Evolutionary conservation across 2,113 vertebrate species (phyloP).

Genomic region (Neodon shergylaensis): DNA sequence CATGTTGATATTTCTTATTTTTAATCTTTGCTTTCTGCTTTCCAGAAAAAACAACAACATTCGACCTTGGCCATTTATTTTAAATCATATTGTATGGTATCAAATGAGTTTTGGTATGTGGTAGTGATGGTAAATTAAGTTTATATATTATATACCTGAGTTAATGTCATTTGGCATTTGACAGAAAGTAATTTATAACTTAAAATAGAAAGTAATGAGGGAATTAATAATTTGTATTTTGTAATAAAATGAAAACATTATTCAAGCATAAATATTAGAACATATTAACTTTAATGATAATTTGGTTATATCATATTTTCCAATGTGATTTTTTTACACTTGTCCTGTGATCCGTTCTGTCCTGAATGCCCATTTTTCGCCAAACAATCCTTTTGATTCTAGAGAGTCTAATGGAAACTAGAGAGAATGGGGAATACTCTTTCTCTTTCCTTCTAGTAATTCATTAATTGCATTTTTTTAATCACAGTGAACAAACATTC

Average conservation of each 20-base stretch:
- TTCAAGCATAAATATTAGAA: not conserved
- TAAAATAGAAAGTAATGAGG: conserved; percentile 10
- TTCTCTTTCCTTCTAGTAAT: conserved; percentile 43
- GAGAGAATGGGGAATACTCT: conserved; percentile 33
- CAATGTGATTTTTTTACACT: not conserved
- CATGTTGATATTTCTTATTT: not conserved
- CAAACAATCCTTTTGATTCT: not conserved
- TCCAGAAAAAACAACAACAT: not conserved
- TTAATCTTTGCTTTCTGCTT: not conserved
- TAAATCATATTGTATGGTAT: not conserved
- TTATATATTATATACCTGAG: not conserved
- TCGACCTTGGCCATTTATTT: not conserved
- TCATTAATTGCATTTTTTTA: conserved; percentile 63
- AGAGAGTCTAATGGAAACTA: not conserved
- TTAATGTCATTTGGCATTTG: not conserved
- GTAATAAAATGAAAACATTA: not conserved
- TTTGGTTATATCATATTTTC: not conserved
- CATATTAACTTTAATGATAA: not conserved
- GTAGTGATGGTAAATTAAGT: not conserved
- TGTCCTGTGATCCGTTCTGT: not conserved
- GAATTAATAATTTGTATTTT: conserved; percentile 9
- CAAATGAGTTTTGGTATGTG: not conserved
- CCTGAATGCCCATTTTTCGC: not conserved
- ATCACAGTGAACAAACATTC: conserved; percentile 58
- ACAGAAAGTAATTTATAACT: not conserved